A percentile compares a stretch with the other conserved stretches of the same genome.
phyloP scores from a whole-genome alignment of 2,113 vertebrate genomes.

The Dasypus novemcinctus region DNA sequence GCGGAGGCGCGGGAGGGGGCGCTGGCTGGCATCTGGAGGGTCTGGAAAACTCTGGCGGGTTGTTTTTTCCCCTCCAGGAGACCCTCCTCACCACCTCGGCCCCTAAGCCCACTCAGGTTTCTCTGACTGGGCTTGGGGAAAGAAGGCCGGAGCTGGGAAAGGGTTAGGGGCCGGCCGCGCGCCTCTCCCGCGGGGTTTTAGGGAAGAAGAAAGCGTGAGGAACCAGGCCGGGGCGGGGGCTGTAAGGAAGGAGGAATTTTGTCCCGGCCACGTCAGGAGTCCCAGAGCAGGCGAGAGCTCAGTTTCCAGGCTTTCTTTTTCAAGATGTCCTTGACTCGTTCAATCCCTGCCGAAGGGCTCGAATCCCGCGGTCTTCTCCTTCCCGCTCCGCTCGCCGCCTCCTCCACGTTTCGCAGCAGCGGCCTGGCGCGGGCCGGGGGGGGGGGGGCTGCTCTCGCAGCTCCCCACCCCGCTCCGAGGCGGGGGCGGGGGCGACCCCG shows the following conservation, averaged over 20 bases:
- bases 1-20: slow-evolving; percentile 45
- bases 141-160: slow-evolving; percentile 39
- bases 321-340: slow-evolving; percentile 61
- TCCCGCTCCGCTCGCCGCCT: slow-evolving; percentile 48
- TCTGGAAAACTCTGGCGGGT: slow-evolving; percentile 54
- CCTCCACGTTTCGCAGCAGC: slow-evolving; percentile 57
- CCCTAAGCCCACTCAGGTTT: slow-evolving; percentile 58
- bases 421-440: neutral
- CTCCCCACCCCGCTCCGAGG: slow-evolving; percentile 1
- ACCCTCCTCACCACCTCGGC: slow-evolving; percentile 31
- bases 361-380: slow-evolving; percentile 25
- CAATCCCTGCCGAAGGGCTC: slow-evolving; percentile 37
- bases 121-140: slow-evolving; percentile 28
- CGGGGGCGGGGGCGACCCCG: neutral
- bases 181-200: neutral
- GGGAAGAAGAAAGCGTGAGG: slow-evolving; percentile 17
- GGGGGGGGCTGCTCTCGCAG: neutral
- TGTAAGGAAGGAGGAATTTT: slow-evolving; percentile 48
- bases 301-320: slow-evolving; percentile 62
- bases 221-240: neutral
- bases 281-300: slow-evolving; percentile 48
- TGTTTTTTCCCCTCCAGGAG: slow-evolving; percentile 8
- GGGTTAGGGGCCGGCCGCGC: slow-evolving; percentile 7
- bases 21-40: slow-evolving; percentile 53
- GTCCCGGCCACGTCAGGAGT: slow-evolving; percentile 36